These are phyloP conservation scores for Acrocephalus scirpaceus DNA, from an alignment of 2,797 vertebrate genomes.

Conservation along the genomic window DNA sequence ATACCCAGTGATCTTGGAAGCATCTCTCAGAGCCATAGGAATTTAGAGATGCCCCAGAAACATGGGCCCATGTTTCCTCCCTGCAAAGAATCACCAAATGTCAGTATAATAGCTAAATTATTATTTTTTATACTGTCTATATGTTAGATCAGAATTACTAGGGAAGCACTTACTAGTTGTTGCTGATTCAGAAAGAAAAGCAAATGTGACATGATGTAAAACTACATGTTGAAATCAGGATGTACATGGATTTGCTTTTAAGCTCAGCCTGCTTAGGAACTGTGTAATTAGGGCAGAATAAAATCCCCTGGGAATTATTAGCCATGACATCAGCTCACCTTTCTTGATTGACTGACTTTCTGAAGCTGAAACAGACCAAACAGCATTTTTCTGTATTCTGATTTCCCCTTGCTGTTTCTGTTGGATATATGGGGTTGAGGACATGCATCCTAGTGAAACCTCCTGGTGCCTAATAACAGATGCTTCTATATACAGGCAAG, in stretches of 20 bases:
- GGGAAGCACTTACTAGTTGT: background rate
- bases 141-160: background rate
- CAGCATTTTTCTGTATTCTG: slow-evolving; percentile 21
- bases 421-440: background rate
- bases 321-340: background rate
- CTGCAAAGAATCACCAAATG: background rate
- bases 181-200: slow-evolving; percentile 43
- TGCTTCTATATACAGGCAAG: slow-evolving; percentile 49
- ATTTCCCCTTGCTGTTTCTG: slow-evolving; percentile 37
- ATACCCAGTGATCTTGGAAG: background rate
- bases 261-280: background rate
- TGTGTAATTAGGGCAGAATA: background rate
- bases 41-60: background rate
- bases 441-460: background rate
- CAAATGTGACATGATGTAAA: slow-evolving; percentile 50
- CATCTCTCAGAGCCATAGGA: background rate
- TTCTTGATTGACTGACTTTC: slow-evolving; percentile 50
- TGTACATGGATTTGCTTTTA: slow-evolving; percentile 49
- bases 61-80: background rate
- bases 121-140: background rate
- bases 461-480: slow-evolving; percentile 61
- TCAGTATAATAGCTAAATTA: background rate
- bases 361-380: slow-evolving; percentile 18
- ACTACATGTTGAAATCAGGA: background rate
- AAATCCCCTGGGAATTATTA: slow-evolving; percentile 52